Percentiles rank a stretch among this genome's conserved stretches.
phyloP scores from a whole-genome alignment of 2,888 invertebrate species.

The Poecilobothrus nobilitatus region DNA sequence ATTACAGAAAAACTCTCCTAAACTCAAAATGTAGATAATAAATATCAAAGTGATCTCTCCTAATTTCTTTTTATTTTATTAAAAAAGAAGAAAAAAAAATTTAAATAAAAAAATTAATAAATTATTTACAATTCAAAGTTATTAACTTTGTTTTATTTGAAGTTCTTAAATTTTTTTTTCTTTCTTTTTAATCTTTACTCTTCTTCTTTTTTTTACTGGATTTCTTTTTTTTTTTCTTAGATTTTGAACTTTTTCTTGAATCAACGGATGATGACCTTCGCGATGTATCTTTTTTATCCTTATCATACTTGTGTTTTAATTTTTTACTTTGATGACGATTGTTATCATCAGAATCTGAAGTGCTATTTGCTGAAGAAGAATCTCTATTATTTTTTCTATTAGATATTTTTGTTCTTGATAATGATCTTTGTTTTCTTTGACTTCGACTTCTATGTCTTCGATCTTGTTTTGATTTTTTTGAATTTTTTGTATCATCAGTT shows the following conservation, averaged over 20 bases:
- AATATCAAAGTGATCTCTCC: too few species aligned
- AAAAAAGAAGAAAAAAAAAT: too few species aligned
- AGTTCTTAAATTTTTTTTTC: too few species aligned
- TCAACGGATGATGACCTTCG: slow-evolving; percentile 43
- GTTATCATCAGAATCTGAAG: slow-evolving; percentile 38
- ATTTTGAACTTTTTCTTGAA: slow-evolving; percentile 31
- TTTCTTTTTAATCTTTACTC: slow-evolving; percentile 41
- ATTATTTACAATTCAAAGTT: too few species aligned
- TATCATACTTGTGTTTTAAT: slow-evolving; percentile 54
- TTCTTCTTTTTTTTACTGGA: slow-evolving; percentile 69
- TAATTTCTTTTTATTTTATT: too few species aligned
- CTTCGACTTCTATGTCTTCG: slow-evolving; percentile 11
- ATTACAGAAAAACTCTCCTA: too few species aligned
- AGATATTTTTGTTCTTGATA: slow-evolving; percentile 49
- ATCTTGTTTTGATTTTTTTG: slow-evolving; percentile 7
- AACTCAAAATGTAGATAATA: too few species aligned
- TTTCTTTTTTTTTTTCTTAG: slow-evolving; percentile 35
- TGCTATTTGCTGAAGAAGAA: slow-evolving; percentile 48
- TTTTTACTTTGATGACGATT: slow-evolving; percentile 48
- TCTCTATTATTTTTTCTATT: slow-evolving; percentile 51
- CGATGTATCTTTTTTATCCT: slow-evolving; percentile 52
- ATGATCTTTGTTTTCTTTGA: slow-evolving; percentile 22
- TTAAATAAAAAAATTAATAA: too few species aligned
- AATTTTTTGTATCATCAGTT: slow-evolving; percentile 15
- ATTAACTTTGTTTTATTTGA: too few species aligned